Evolutionary conservation across 2,888 invertebrate species (phyloP), one percentile per base, ranked within the genome.

Genomic region (Criorhina ranunculi): DNA sequence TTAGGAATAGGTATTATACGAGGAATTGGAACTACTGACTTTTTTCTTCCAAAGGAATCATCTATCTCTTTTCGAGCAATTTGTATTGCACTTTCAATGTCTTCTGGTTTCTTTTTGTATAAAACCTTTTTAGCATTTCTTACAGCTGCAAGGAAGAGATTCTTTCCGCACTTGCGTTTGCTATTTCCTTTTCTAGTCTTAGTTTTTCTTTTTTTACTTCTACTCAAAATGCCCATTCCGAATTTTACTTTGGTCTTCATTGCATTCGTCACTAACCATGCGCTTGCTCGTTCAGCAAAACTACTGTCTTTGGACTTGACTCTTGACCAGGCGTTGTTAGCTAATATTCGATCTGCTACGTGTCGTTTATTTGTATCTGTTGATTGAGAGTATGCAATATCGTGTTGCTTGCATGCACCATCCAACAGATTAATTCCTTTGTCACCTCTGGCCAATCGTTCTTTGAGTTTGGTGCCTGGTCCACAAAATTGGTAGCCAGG

Each of bases 401-500:
- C 86, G 24, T 24, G 24, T 24, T 24, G 24, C 24, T 24, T 24
- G 24, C 24, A 24, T 24, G 24, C 24, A 19, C 62, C 42, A 24
- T 89, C 88, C 1, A 89, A 78, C 19, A 55, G 77, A 86, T 89
- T 89, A 5, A 88, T 86, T 8, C 88, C 88, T 7, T 67, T 67
- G 83, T 88, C 88, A 60, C 88, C 87, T 42, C 88, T 24, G 5
- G 72, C 78, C 33, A 89, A 87, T 49, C 89, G 75, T 79, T 88
- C 64, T 35, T 60, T 37, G 73, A 89, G 76, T 82, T 89, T 87
- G 35, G 88, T 89, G 8, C 89, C 88, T 11, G 88, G 88, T 19
- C 87, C 89, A 81, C 88, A 89, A 79, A 87, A 89, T 51, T 89
- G 87, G 86, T 89, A 89, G 1, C 87, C 88, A 11, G 87, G 88